Percentiles rank a stretch among this genome's conserved stretches.
Evolutionary conservation across 2,797 vertebrate genomes (phyloP).

Genomic region (Poeciliopsis infans): DNA sequence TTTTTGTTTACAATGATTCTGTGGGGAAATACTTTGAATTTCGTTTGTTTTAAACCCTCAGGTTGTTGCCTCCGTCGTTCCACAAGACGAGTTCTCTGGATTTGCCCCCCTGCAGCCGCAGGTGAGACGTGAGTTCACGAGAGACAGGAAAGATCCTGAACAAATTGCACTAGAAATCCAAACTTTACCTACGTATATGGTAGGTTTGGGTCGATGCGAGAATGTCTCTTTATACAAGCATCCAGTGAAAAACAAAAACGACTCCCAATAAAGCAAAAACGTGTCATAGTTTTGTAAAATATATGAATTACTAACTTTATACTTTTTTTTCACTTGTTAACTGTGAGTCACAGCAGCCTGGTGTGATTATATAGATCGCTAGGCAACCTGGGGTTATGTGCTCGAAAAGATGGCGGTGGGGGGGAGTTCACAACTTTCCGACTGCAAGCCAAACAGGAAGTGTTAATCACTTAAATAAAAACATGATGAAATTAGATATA

Average conservation of each 20-base stretch:
- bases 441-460: background rate
- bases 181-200: background rate
- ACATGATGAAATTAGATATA: background rate
- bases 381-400: background rate
- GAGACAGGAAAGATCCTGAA: background rate
- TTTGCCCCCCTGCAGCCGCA: slow-evolving; percentile 95
- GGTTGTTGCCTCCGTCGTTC: slow-evolving; percentile 93
- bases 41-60: slow-evolving; percentile 50
- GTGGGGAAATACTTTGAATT: background rate
- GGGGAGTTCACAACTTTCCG: background rate
- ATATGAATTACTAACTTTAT: background rate
- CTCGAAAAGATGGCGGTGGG: background rate
- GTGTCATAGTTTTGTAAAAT: background rate
- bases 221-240: background rate
- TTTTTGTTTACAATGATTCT: background rate
- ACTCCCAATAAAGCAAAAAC: background rate
- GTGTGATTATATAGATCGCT: background rate
- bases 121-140: slow-evolving; percentile 74
- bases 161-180: background rate
- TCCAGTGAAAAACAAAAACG: background rate
- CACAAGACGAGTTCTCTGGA: slow-evolving; percentile 91
- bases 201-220: background rate
- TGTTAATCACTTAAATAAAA: background rate
- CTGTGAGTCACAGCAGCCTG: background rate
- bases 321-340: background rate